Evolutionary conservation across 2,888 invertebrate species (phyloP).

Genomic region (Pseudeuparius sepicola): DNA sequence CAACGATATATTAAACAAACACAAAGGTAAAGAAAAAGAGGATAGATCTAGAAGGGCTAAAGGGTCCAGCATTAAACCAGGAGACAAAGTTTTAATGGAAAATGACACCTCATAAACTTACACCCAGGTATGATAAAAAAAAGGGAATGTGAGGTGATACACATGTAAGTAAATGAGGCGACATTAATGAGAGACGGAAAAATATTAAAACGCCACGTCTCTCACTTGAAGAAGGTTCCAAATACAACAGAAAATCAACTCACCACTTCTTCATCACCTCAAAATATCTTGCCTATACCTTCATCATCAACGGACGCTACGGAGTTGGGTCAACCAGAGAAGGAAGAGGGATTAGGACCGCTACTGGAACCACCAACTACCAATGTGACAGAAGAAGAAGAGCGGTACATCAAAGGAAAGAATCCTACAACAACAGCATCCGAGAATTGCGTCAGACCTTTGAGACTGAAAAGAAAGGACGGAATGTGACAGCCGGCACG

Average conservation of each 20-base stretch:
- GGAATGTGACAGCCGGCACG: slow-evolving; percentile 7
- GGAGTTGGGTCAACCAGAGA: too few relatives aligned
- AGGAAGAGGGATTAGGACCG: too few relatives aligned
- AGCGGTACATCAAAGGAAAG: too few relatives aligned
- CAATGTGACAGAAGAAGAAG: background rate
- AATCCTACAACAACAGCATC: background rate
- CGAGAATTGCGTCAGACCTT: slow-evolving; percentile 4
- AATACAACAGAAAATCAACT: too few relatives aligned
- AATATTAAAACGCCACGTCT: slow-evolving; percentile 14
- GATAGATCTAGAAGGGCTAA: slow-evolving; percentile 19
- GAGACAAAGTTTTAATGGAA: slow-evolving; percentile 16
- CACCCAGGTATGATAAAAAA: background rate
- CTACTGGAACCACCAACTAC: background rate
- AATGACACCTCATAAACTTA: slow-evolving; percentile 13
- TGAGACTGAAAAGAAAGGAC: slow-evolving; percentile 9
- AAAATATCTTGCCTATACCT: too few relatives aligned
- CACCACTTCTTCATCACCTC: too few relatives aligned
- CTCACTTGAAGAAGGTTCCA: slow-evolving; percentile 15
- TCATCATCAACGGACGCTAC: too few relatives aligned
- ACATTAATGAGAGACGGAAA: slow-evolving; percentile 10
- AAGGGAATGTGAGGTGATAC: slow-evolving; percentile 13
- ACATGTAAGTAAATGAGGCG: slow-evolving; percentile 13
- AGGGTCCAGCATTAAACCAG: slow-evolving; percentile 14
- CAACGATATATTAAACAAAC: slow-evolving; percentile 22
- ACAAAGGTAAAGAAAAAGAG: slow-evolving; percentile 24